These are phyloP conservation scores for Dolichoris vasculosae DNA, from an alignment of 1,140 invertebrate species.

Conservation along the genomic window DNA sequence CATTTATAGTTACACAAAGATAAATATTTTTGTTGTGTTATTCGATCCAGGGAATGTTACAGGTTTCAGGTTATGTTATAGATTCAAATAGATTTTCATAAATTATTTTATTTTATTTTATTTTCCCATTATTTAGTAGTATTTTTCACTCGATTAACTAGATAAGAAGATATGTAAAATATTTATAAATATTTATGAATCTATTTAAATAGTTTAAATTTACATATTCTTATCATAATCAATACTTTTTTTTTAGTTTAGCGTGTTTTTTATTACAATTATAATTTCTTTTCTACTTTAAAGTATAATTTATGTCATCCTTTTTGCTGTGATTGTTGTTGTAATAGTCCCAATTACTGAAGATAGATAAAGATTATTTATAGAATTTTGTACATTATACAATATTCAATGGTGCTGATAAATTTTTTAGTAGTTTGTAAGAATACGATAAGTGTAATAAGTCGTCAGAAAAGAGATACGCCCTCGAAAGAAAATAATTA, in stretches of 20 bases:
- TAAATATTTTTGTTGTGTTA: background rate
- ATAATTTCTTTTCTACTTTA: background rate
- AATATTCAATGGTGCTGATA: background rate
- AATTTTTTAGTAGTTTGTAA: background rate
- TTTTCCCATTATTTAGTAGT: no score
- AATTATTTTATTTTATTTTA: background rate
- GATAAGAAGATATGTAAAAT: background rate
- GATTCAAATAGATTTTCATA: background rate
- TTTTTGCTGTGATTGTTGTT: background rate
- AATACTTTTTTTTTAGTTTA: background rate
- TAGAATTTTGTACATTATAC: background rate
- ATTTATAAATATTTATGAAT: background rate
- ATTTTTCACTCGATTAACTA: background rate
- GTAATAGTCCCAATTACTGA: background rate
- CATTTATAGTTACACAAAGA: background rate
- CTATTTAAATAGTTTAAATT: background rate
- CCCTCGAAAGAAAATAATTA: background rate
- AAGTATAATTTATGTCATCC: background rate
- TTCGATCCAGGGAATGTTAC: background rate
- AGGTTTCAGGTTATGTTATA: background rate
- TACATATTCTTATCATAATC: background rate
- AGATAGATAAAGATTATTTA: background rate
- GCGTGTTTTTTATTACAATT: background rate
- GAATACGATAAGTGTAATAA: background rate
- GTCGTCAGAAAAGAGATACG: background rate